Percentiles rank a stretch among this genome's conserved stretches.
Evolutionary conservation across 2,888 invertebrate genomes (phyloP).

Genomic region (Hemithea aestivaria): DNA sequence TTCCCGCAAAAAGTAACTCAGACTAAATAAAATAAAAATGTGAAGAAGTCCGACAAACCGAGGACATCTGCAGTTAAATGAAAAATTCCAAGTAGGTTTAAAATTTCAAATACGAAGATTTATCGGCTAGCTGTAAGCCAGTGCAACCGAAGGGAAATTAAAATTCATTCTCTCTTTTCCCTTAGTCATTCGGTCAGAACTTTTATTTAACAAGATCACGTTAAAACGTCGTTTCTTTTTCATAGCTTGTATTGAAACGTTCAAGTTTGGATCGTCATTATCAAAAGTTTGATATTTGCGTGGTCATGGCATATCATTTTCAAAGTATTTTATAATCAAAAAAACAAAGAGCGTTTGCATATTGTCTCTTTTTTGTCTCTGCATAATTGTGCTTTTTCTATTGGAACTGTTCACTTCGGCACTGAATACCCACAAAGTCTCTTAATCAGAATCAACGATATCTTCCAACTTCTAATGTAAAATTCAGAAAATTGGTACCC

Average conservation of each 20-base stretch:
- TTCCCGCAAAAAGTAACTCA: too few relatives aligned
- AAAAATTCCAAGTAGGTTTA: constrained; percentile 16
- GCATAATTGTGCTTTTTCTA: too few relatives aligned
- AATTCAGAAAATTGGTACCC: background rate
- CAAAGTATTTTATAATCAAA: too few relatives aligned
- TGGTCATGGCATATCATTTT: background rate
- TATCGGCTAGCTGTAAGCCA: constrained; percentile 21
- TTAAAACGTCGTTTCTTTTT: constrained; percentile 9
- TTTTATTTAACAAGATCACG: constrained; percentile 20
- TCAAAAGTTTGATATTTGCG: background rate
- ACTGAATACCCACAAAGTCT: too few relatives aligned
- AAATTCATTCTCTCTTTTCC: constrained; percentile 27
- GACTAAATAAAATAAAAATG: constrained; percentile 2
- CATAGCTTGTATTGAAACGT: background rate
- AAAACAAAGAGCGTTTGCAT: too few relatives aligned
- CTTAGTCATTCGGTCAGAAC: constrained; percentile 14
- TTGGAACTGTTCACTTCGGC: too few relatives aligned
- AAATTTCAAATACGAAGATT: constrained; percentile 19
- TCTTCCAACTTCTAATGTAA: too few relatives aligned
- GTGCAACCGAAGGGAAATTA: constrained; percentile 32
- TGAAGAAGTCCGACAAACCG: constrained; percentile 14
- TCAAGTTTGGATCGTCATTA: background rate
- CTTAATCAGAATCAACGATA: too few relatives aligned
- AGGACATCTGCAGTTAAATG: constrained; percentile 17
- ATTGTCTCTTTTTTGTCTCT: too few relatives aligned